Evolutionary conservation across 2,888 invertebrate species (phyloP).

Genomic region (Lordiphosa fenestrarum): DNA sequence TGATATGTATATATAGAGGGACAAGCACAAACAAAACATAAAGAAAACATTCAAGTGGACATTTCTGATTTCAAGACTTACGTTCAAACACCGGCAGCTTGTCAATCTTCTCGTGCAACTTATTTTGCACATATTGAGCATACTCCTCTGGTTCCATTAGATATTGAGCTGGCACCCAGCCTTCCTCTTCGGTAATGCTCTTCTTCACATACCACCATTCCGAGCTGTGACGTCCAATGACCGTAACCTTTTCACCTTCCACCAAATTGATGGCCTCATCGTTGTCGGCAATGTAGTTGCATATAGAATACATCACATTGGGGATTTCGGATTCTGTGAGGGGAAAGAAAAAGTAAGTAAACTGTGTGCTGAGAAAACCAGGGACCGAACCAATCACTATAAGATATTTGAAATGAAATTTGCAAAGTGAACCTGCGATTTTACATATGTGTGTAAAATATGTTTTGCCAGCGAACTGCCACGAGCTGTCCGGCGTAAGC

Average conservation of each 20-base stretch:
- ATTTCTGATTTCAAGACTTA: constrained; percentile 81
- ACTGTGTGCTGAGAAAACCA: neutral
- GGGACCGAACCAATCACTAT: no score
- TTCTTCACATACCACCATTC: constrained; percentile 97
- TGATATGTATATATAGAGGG: constrained; percentile 5
- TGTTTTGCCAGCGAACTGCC: no score
- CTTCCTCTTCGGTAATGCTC: constrained; percentile 93
- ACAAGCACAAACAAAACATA: constrained; percentile 59
- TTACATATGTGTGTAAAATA: no score
- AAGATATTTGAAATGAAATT: no score
- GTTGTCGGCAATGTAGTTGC: constrained; percentile 92
- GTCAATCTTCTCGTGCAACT: constrained; percentile 94
- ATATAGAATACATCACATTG: constrained; percentile 90
- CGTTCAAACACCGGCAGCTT: constrained; percentile 95
- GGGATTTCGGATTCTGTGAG: constrained; percentile 82
- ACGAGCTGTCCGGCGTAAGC: no score
- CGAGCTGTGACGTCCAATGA: constrained; percentile 90
- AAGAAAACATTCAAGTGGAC: constrained; percentile 3
- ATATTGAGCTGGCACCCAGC: constrained; percentile 95
- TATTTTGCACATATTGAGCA: constrained; percentile 90
- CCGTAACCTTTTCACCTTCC: constrained; percentile 93
- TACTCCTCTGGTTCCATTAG: constrained; percentile 91
- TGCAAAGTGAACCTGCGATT: no score
- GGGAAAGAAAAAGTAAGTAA: no score
- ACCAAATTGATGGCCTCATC: constrained; percentile 93